Base-by-base conservation (phyloP, 1,140 invertebrate genomes). In the Eupristina koningsbergeri region DNA sequence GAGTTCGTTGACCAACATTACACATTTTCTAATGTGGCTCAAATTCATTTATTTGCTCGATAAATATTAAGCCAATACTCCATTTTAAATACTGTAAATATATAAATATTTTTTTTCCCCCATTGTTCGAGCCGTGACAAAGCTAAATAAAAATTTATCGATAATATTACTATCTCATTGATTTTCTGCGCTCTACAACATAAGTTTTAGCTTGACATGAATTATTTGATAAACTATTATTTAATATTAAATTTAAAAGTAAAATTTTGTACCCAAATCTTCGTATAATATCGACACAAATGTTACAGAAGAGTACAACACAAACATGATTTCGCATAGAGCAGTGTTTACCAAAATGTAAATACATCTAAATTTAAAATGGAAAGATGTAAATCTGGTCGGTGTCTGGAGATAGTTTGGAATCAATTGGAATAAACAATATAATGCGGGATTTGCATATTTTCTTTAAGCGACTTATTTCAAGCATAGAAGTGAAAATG, bases 281-380 rank as follows among this genome's bases (percentile, higher is more conserved):
- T n/a, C n/a, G n/a, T n/a, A n/a, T n/a, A n/a, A n/a, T n/a, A n/a
- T n/a, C n/a, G n/a, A n/a, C n/a, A n/a, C n/a, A n/a, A n/a, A n/a
- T n/a, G n/a, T n/a, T n/a, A n/a, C n/a, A n/a, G n/a, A n/a, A n/a
- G n/a, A n/a, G n/a, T n/a, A n/a, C n/a, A n/a, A n/a, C n/a, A n/a
- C n/a, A n/a, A n/a, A n/a, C n/a, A n/a, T n/a, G n/a, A n/a, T n/a
- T n/a, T n/a, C 3, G 39, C 15, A 71, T 15, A 41, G 3, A 9
- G 41, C 36, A 8, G 36, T 41, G 36, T 8, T n/a, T 71, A 13
- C 3, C 19, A 9, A 31, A 67, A 67, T 67, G 19, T 39, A 69
- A 36, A 41, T 71, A 71, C 13, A 71, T 71, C 36, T 71, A 19
- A 71, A 71, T 71, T 71, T 71, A 22, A 41, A 26, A 71, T 71